A percentile compares a stretch with the other conserved stretches of the same genome.
Evolutionary conservation across 2,113 vertebrate species (phyloP).

Genomic region (Bos taurus): DNA sequence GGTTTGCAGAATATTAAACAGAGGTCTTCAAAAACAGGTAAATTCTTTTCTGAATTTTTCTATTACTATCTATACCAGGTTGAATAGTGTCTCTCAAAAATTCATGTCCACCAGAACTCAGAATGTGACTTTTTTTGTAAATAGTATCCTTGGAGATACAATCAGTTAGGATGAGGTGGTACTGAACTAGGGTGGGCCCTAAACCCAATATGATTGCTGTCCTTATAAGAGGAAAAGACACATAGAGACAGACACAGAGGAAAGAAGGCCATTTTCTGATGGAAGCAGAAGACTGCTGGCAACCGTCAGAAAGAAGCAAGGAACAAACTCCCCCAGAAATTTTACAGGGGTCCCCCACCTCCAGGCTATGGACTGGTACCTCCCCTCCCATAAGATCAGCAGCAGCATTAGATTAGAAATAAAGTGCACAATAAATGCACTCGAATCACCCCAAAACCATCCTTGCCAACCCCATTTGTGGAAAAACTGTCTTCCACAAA

Average conservation of each 20-base stretch:
- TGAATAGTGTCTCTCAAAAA: background rate
- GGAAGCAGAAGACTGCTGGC: background rate
- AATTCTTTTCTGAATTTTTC: background rate
- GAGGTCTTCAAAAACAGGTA: background rate
- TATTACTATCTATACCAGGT: background rate
- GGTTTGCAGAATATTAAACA: background rate
- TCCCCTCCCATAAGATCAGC: background rate
- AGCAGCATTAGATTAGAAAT: background rate
- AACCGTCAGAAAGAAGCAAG: background rate
- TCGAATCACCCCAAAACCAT: background rate
- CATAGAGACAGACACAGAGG: background rate
- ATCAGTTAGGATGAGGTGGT: background rate
- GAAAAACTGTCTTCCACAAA: background rate
- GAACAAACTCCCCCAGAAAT: background rate
- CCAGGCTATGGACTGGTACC: fast-evolving
- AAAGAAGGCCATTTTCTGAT: background rate
- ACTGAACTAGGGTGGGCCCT: background rate
- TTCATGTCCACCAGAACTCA: background rate
- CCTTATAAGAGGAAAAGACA: background rate
- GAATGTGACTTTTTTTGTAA: background rate
- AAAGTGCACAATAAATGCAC: background rate
- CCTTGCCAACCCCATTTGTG: background rate
- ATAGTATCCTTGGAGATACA: background rate
- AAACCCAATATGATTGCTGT: background rate
- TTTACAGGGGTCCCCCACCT: background rate